Evolutionary conservation across 2,797 vertebrate species (phyloP).

Genomic region (Erethizon dorsatum): DNA sequence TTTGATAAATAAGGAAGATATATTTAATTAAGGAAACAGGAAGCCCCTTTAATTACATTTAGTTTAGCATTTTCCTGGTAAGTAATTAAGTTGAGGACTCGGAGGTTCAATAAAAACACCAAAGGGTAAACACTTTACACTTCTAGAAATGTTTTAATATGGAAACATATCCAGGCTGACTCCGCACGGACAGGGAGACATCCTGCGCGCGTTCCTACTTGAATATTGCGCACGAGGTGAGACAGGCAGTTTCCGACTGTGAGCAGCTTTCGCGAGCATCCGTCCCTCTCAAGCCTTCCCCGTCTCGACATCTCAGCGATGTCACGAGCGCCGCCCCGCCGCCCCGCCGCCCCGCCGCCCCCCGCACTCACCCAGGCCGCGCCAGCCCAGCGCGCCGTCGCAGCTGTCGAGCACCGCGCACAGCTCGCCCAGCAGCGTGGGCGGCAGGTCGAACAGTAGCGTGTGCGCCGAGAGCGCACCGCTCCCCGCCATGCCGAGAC

Average conservation of each 20-base stretch:
- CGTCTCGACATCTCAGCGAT: not conserved
- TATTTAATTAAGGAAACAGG: conserved; percentile 29
- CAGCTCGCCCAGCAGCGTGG: conserved; percentile 87
- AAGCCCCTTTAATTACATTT: not conserved
- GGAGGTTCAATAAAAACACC: not conserved
- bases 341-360: not conserved
- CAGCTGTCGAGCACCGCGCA: conserved; percentile 91
- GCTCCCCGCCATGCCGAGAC: conserved; percentile 46
- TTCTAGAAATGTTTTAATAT: not conserved
- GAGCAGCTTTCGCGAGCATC: not conserved
- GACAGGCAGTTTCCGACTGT: not conserved
- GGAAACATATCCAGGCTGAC: not conserved
- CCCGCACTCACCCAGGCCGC: conserved; percentile 90
- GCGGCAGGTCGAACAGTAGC: conserved; percentile 90
- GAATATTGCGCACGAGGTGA: not conserved
- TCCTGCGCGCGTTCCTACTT: not conserved
- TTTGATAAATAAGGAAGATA: not conserved
- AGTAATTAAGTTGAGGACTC: not conserved
- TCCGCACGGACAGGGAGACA: not conserved
- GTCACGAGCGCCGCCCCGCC: no score
- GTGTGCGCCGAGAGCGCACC: conserved; percentile 67
- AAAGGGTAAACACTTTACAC: not conserved
- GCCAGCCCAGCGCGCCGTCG: conserved; percentile 90
- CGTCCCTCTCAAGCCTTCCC: not conserved
- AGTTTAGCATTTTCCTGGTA: not conserved